Evolutionary conservation across 2,113 vertebrate genomes (phyloP), one percentile per base, ranked within the genome.

Genomic region (Picathartes gymnocephalus): DNA sequence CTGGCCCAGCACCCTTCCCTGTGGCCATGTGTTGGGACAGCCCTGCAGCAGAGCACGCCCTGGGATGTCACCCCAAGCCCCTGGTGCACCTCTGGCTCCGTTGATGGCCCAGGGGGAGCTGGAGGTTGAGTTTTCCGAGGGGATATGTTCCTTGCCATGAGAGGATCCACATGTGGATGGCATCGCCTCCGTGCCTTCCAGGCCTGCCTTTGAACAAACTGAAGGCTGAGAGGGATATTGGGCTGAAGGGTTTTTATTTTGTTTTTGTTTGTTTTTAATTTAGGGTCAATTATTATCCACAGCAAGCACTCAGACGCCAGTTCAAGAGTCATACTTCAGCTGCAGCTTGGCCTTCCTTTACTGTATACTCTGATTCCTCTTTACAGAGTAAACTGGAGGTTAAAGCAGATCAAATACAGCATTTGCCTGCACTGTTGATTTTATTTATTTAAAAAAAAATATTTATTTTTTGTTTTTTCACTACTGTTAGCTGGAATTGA

Each of bases 271-370:
- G 60, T 3, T 93, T 94, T 74, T 85, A 93, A 80, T 84, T 95
- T 79, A 31, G n/a, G 42, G 72, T 87, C 71, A 78, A 60, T 77
- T 79, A 35, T 91, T 91, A 76, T 73, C 80, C 57, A 39, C 18
- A 81, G 37, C 23, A 53, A 88, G 74, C 65, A 86, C 79, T 93
- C 1, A 0, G 83, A 95, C 91, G 57, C 0, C 6, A 79, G 42
- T 64, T 93, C 82, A 93, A 96, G 91, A 86, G 69, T 61, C 25
- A 28, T 70, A 72, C 73, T 91, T 92, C 47, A 94, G 76, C 61
- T 73, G 56, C 62, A 86, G 40, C 73, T 79, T 13, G 7, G 50
- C 39, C 42, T 90, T 95, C 94, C 81, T 85, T 89, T 51, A n/a
- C 72, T 62, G 16, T 50, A 53, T 86, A 62, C 70, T 88, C 70